A percentile compares a stretch with the other conserved stretches of the same genome.
phyloP scores from a whole-genome alignment of 2,888 invertebrate species.

The Erebia palarica region DNA sequence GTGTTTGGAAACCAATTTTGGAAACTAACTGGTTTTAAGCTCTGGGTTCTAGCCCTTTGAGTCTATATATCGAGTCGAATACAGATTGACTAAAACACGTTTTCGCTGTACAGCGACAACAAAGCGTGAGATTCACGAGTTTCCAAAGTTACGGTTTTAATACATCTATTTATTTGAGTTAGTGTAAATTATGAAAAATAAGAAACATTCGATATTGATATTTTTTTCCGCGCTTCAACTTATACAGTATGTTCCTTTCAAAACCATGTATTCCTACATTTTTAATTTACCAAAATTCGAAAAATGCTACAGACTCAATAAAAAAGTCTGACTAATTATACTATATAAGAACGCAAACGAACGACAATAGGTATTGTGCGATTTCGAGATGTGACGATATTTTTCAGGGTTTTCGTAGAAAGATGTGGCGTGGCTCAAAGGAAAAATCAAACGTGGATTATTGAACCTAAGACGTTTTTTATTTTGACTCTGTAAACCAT shows the following conservation, averaged over 20 bases:
- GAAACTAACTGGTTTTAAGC: background rate
- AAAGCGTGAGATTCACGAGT: conserved; percentile 45
- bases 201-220: background rate
- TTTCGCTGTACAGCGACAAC: conserved; percentile 4
- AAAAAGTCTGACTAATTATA: background rate
- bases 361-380: background rate
- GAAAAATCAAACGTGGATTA: background rate
- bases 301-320: conserved; percentile 1
- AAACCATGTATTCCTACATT: conserved; percentile 27
- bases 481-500: background rate
- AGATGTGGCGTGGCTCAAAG: background rate
- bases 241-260: conserved; percentile 34
- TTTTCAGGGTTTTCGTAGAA: background rate
- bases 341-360: background rate
- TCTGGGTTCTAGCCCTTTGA: background rate
- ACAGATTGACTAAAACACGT: background rate
- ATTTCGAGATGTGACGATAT: no score
- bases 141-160: conserved; percentile 20
- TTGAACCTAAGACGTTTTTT: background rate
- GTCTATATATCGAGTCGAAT: background rate
- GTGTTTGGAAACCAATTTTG: background rate
- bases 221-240: conserved; percentile 22
- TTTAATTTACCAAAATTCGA: conserved; percentile 32
- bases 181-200: background rate
- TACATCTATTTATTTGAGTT: background rate